Conservation (phyloP, 2,797 vertebrate species). For the Masticophis lateralis region DNA sequence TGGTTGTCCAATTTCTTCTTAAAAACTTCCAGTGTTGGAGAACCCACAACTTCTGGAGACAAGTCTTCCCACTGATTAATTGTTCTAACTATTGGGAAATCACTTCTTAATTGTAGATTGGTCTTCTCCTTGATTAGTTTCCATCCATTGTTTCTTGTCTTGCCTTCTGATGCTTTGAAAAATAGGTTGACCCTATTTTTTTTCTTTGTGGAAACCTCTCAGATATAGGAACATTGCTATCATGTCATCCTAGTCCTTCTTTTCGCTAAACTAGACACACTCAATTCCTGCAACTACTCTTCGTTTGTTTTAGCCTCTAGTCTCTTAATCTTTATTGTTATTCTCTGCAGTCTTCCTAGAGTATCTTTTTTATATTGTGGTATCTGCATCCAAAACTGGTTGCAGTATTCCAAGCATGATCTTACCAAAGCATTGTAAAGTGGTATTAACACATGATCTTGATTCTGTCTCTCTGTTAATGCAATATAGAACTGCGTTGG, state of each 20-base stretch:
- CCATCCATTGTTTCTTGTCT: neutral
- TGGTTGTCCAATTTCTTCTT: neutral
- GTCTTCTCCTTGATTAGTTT: neutral
- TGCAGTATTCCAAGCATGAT: neutral
- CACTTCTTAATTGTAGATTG: neutral
- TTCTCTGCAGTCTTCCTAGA: neutral
- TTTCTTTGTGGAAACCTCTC: neutral
- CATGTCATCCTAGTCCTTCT: neutral
- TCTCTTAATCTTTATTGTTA: neutral
- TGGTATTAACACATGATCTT: neutral
- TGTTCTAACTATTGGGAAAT: neutral
- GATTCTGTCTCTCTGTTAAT: neutral
- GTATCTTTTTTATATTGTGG: neutral
- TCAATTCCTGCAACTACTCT: neutral
- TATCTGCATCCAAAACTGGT: neutral
- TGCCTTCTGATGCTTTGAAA: neutral
- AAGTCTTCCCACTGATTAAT: neutral
- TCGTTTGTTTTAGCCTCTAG: neutral
- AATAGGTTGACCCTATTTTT: neutral
- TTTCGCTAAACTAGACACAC: neutral
- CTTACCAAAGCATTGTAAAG: neutral
- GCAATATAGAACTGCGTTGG: neutral
- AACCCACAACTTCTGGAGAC: neutral
- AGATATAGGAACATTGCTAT: neutral
- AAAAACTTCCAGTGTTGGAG: neutral